phyloP scores from a whole-genome alignment of 2,113 vertebrate species.

The Sinocyclocheilus anshuiensis region DNA sequence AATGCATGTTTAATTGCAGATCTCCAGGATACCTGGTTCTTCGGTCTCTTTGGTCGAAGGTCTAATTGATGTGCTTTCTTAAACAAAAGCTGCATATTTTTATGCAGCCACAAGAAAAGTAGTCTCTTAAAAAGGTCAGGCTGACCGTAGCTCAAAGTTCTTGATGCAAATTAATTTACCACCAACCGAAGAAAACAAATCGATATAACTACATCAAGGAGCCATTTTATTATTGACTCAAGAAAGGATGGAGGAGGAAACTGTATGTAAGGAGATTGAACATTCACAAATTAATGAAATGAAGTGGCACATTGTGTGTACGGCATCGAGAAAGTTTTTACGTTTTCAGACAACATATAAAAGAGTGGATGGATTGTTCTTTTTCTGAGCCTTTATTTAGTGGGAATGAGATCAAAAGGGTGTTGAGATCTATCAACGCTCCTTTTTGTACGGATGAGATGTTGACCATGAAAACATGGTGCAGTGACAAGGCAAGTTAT shows the following conservation, averaged over 20 bases:
- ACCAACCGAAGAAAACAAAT: conserved; percentile 22
- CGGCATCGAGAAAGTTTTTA: background rate
- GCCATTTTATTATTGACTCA: conserved; percentile 33
- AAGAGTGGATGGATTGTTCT: background rate
- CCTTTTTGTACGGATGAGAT: background rate
- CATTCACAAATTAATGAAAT: background rate
- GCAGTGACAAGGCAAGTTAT: conserved; percentile 10
- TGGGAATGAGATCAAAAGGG: background rate
- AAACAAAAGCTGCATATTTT: conserved; percentile 7
- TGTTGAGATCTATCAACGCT: conserved; percentile 4
- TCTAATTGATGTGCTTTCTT: conserved; percentile 3
- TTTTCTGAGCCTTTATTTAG: background rate
- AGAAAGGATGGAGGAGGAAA: background rate
- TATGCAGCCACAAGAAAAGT: background rate
- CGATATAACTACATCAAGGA: conserved; percentile 22
- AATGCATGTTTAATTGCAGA: conserved; percentile 21
- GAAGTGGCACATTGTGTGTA: background rate
- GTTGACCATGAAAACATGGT: conserved; percentile 3
- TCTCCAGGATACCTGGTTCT: background rate
- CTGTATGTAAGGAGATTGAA: background rate
- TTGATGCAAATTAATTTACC: conserved; percentile 34
- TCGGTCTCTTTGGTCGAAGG: background rate
- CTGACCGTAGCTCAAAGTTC: conserved; percentile 25
- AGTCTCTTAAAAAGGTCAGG: conserved; percentile 23
- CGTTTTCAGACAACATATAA: background rate